Base-by-base conservation (phyloP, 2,113 vertebrate species). In the Ceuthmochares aereus region DNA sequence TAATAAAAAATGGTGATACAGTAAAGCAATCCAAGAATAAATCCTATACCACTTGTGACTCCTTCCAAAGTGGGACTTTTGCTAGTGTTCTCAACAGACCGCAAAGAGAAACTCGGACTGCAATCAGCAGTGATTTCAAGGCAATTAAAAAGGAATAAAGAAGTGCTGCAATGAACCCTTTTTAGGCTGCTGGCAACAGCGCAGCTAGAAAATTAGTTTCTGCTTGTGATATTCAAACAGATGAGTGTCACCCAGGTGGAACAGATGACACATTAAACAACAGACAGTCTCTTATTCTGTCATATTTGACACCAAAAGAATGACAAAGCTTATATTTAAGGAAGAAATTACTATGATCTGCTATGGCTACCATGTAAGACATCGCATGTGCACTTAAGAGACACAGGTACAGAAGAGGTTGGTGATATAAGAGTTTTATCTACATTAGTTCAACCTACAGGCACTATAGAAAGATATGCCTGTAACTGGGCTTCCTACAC, bases 231-330 rank as follows among this genome's bases (percentile, higher is more conserved):
- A 5, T 68, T 87, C 81, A 34, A 89, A 63, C 42, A 95, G 37
- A 94, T 82, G 93, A 87, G 92, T 26, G 92, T 89, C 90, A 95
- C 93, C 92, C 66, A 95, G 93, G 93, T 95, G 92, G 95, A 96
- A 96, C 4, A 82, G 78, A 91, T 97, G 93, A 95, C 92, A 93
- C 92, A 93, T 49, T 27, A 52, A 87, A 93, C 64, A 96, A 66
- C 89, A 94, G 84, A 36, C 94, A 90, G 64, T 60, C 66, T 95
- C 93, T 95, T 62, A 64, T 62, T 89, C 89, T 54, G 52, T 72
- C 81, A 17, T 25, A 59, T 56, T 62, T 75, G 64, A 94, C 74
- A 69, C 90, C 70, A 55, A 64, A 93, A 75, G 21, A 93, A 90
- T 62, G 43, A 67, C 69, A 89, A 85, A 56, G 30, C 16, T 94